phyloP scores from a whole-genome alignment of 2,113 vertebrate genomes.

The Polypterus senegalus region DNA sequence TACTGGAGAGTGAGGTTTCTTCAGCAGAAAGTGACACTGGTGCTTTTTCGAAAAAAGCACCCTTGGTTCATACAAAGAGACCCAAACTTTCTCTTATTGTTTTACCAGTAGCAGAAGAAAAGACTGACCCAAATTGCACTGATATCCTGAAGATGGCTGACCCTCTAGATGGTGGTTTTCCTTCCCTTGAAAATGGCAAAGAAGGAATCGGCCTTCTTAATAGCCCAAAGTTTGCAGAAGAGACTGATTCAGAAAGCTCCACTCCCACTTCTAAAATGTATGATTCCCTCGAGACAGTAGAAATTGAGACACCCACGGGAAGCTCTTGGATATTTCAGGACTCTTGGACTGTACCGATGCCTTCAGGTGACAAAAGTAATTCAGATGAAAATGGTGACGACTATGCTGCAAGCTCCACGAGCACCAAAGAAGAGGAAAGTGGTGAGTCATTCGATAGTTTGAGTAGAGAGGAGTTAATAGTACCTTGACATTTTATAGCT shows the following conservation, averaged over 20 bases:
- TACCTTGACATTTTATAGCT: too few species aligned
- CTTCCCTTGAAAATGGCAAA: constrained; percentile 10
- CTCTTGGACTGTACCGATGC: constrained; percentile 23
- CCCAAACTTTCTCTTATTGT: constrained; percentile 68
- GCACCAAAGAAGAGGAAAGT: constrained; percentile 47
- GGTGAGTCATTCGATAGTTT: constrained; percentile 50
- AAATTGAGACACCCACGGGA: constrained; percentile 31
- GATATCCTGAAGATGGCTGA: background rate
- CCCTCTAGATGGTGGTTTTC: constrained; percentile 7
- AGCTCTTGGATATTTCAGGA: constrained; percentile 22
- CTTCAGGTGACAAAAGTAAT: constrained; percentile 30
- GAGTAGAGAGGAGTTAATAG: too few species aligned
- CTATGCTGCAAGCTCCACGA: constrained; percentile 36
- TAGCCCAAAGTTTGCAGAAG: constrained; percentile 27
- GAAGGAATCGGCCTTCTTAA: constrained; percentile 23
- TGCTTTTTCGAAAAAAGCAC: constrained; percentile 62
- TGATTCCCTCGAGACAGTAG: constrained; percentile 31
- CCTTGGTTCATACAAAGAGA: constrained; percentile 78
- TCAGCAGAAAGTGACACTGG: constrained; percentile 28
- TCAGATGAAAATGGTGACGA: constrained; percentile 44
- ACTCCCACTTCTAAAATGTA: constrained; percentile 41
- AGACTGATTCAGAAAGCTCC: constrained; percentile 35
- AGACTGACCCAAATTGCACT: too few species aligned
- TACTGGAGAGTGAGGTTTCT: constrained; percentile 25
- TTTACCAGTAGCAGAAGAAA: constrained; percentile 27